phyloP scores from a whole-genome alignment of 2,797 vertebrate genomes.

The Melanotaenia nigrans region DNA sequence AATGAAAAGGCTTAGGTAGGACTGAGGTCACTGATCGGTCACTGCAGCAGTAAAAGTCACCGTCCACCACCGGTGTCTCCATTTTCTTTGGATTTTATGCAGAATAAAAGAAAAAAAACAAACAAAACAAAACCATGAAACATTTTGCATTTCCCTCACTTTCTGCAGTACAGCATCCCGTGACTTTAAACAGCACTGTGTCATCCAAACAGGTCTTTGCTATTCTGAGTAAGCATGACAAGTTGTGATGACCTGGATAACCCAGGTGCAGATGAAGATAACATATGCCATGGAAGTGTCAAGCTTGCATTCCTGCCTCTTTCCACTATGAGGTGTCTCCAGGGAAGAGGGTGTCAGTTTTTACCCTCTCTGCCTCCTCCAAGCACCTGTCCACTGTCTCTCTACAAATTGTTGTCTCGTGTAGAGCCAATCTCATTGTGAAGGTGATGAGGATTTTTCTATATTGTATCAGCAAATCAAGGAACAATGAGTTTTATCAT shows the following conservation, averaged over 20 bases:
- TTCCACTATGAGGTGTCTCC: constrained; percentile 48
- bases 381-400: constrained; percentile 69
- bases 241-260: constrained; percentile 62
- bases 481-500: constrained; percentile 1
- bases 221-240: constrained; percentile 54
- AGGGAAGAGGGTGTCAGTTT: constrained; percentile 56
- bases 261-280: constrained; percentile 55
- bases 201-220: constrained; percentile 16
- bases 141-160: constrained; percentile 23
- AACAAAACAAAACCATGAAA: constrained; percentile 12
- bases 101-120: neutral
- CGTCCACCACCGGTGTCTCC: constrained; percentile 22
- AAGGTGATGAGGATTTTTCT: constrained; percentile 23
- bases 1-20: constrained; percentile 33
- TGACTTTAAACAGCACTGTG: constrained; percentile 37
- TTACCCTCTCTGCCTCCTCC: constrained; percentile 55
- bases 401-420: constrained; percentile 46
- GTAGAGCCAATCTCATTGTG: constrained; percentile 19
- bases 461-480: constrained; percentile 22
- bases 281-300: constrained; percentile 69
- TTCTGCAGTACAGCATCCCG: constrained; percentile 19
- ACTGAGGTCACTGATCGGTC: constrained; percentile 43
- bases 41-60: constrained; percentile 58
- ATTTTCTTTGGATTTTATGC: constrained; percentile 11
- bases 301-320: constrained; percentile 60